Conservation (phyloP, 2,888 invertebrate species). For the Pterostichus madidus region DNA sequence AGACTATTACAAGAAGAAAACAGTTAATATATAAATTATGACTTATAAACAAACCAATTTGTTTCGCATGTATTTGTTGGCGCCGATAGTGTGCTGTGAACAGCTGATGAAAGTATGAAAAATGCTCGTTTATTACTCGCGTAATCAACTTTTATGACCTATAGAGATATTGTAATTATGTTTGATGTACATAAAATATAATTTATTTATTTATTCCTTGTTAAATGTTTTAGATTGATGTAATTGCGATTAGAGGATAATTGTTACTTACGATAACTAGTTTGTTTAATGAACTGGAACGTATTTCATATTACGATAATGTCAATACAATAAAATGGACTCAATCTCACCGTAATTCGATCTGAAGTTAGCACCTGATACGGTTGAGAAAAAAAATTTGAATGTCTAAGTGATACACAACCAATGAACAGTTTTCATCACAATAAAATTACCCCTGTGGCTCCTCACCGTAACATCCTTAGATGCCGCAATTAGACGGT, state of each 20-base stretch:
- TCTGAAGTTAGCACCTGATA: too few relatives aligned
- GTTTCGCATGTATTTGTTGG: slow-evolving; percentile 27
- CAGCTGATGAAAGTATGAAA: not conserved
- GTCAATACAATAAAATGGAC: too few relatives aligned
- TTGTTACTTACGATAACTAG: too few relatives aligned
- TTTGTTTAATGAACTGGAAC: too few relatives aligned
- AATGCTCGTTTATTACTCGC: not conserved
- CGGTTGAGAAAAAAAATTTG: too few relatives aligned
- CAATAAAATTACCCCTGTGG: too few relatives aligned
- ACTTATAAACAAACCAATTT: slow-evolving; percentile 45
- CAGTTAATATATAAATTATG: slow-evolving; percentile 40
- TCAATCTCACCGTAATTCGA: too few relatives aligned
- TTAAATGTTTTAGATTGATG: slow-evolving; percentile 4
- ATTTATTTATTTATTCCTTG: slow-evolving; percentile 25
- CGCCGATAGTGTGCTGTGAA: not conserved
- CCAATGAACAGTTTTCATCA: too few relatives aligned
- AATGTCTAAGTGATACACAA: too few relatives aligned
- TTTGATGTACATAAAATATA: slow-evolving; percentile 32
- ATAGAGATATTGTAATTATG: slow-evolving; percentile 30
- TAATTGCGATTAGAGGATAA: not conserved
- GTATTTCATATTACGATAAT: too few relatives aligned
- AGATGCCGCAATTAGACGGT: too few relatives aligned
- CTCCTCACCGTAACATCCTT: too few relatives aligned
- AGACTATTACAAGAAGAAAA: slow-evolving; percentile 25
- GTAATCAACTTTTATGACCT: slow-evolving; percentile 14